A percentile compares a stretch with the other conserved stretches of the same genome.
Conservation (phyloP, 2,888 invertebrate species). For the Trypoxylon attenuatum region DNA sequence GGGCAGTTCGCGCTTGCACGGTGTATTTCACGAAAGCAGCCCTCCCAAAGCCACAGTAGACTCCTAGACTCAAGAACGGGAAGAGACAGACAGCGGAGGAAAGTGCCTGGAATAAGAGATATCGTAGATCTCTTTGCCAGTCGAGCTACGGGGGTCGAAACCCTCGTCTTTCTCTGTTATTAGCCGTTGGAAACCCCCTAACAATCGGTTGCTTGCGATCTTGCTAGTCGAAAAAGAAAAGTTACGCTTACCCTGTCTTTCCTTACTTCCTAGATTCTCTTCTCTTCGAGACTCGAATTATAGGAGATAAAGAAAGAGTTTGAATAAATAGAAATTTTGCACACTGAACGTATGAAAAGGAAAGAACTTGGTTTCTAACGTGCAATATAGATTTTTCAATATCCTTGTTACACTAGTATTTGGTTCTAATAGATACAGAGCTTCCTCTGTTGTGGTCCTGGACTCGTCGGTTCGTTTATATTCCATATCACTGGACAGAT, state of each 20-base stretch:
- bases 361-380: no score
- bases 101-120: slow-evolving; percentile 18
- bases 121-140: slow-evolving; percentile 27
- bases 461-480: neutral
- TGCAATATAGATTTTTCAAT: no score
- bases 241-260: no score
- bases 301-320: no score
- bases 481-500: neutral
- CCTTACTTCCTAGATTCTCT: no score
- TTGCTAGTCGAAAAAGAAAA: neutral
- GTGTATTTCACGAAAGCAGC: slow-evolving; percentile 27
- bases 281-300: no score
- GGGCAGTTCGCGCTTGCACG: neutral
- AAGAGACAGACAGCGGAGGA: slow-evolving; percentile 6
- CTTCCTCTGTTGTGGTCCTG: no score
- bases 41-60: slow-evolving; percentile 6
- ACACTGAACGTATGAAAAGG: no score
- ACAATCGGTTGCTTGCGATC: neutral
- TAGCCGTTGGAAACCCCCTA: slow-evolving; percentile 38
- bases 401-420: no score
- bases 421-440: no score
- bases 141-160: slow-evolving; percentile 19
- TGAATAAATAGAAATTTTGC: no score
- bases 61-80: neutral
- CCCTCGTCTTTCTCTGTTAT: slow-evolving; percentile 42